These are phyloP conservation scores for Montipora sp. DNA, from an alignment of 64 coral and sea anemone species.

Conservation along the genomic window DNA sequence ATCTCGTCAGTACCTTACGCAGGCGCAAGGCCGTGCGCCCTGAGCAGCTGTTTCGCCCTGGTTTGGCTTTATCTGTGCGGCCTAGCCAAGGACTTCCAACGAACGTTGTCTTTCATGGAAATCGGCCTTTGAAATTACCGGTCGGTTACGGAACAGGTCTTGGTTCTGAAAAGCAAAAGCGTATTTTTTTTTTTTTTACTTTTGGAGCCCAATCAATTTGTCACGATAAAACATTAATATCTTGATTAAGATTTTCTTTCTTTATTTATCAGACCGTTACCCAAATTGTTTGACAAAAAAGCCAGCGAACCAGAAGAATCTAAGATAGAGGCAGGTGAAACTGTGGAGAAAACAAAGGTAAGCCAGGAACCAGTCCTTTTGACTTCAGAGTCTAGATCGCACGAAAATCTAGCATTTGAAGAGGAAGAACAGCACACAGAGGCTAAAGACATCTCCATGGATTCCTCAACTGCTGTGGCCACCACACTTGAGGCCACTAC, in stretches of 20 bases:
- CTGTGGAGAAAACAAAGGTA: background rate
- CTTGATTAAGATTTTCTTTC: background rate
- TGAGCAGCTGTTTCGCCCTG: too few relatives aligned
- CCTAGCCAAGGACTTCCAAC: too few relatives aligned
- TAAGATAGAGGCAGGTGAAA: background rate
- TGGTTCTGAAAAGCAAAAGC: too few relatives aligned
- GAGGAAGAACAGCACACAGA: conserved; percentile 12
- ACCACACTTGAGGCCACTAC: background rate
- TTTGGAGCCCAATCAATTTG: too few relatives aligned
- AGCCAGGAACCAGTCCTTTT: background rate
- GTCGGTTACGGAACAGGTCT: too few relatives aligned
- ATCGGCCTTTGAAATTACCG: too few relatives aligned
- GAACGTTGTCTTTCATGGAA: too few relatives aligned
- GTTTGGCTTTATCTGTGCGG: too few relatives aligned
- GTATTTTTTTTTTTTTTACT: too few relatives aligned
- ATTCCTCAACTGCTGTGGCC: background rate
- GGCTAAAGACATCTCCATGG: conserved; percentile 8
- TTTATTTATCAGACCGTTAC: conserved; percentile 6
- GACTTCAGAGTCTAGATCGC: background rate
- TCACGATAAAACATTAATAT: background rate
- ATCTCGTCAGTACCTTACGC: too few relatives aligned
- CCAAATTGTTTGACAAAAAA: conserved; percentile 23
- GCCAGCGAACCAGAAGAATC: background rate
- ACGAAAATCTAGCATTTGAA: conserved; percentile 59
- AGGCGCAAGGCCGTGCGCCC: too few relatives aligned